Evolutionary conservation across 2,797 vertebrate genomes (phyloP), one percentile per base, ranked within the genome.

Genomic region (Sphenopsis melanotis): DNA sequence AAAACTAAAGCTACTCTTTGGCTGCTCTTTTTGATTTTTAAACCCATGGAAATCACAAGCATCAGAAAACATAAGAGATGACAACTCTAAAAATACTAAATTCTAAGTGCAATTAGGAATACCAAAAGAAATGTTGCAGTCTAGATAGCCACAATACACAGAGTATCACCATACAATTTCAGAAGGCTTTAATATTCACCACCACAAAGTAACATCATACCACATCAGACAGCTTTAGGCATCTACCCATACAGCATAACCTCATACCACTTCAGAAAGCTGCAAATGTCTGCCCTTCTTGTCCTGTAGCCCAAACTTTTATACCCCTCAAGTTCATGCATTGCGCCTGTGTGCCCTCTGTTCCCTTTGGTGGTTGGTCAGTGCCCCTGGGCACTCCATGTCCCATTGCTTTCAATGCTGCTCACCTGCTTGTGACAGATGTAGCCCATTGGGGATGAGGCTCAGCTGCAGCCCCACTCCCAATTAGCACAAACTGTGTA

Each of bases 261-360:
- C 12, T 0, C 24, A 37, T 2, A 12, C 0, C 17, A 27, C 17
- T 36, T 13, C 26, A 37, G 8, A 39, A 29, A 4, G 9, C 36
- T 14, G 2, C 24, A 37, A 27, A 2, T 12, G 2, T 7, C 36
- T 60, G 26, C 36, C 9, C 26, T 20, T 37, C 36, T 29, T 60
- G 17, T 14, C 10, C 36, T 60, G 29, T 60, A 39, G 57, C 26
- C 36, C 26, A 39, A 7, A 18, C 36, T 60, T 60, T 39, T 60
- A 39, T 39, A 20, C 36, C 36, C 36, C 57, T 60, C 36, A 14
- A 29, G 9, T 14, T 39, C 57, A 39, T 39, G 36, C 57, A 39
- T 10, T 39, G 57, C 57, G 29, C 36, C 12, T 60, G 36, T 39
- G 26, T 39, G 26, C 26, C 3, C 12, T 60, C 57, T 59, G 36